Base-by-base conservation (phyloP, 2,888 invertebrate species). In the Nipponacmea schrenckii region DNA sequence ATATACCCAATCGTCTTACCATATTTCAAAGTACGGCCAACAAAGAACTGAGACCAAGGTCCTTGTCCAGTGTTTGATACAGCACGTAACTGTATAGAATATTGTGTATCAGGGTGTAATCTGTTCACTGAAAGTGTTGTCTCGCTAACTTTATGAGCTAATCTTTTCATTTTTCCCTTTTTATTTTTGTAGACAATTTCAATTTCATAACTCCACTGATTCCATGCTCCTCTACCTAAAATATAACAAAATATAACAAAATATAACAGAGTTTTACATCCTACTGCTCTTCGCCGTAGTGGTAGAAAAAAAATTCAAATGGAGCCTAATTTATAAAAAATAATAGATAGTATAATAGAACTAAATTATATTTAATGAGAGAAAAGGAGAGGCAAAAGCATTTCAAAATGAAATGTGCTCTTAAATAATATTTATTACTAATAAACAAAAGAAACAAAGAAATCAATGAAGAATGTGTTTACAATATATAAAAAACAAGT, bases 191-290 rank as follows among this genome's bases (percentile, higher is more conserved):
- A 91, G 7, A 80, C 63, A 5, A 89, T 76, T 72, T 92, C 92
- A 20, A 96, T 90, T 85, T 94, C 93, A 86, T 94, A 96, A 0
- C 91, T 92, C 95, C 95, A 96, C 79, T 93, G 92, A 81, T 92
- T 92, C 92, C 92, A 93, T 0, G 93, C 92, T 62, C 92, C 92
- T 79, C 90, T 90, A 1, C 92, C 92, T 92, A 81, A 1, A 75
- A 75, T 27, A 20, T 66, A 69, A 63, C 39, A 71, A 39, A n/a
- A n/a, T n/a, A n/a, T n/a, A n/a, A n/a, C n/a, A 24, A 48, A 70
- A 17, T 65, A 17, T 39, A 48, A 2, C 17, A 14, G 45, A 26
- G 39, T 39, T 39, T 39, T 39, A 39, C 39, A 39, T 7, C 39
- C 31, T 31, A 31, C 31, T 31, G 2, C 31, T 26, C 17, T 24